Evolutionary conservation across 2,888 invertebrate genomes (phyloP).

Genomic region (Drosophila buzzatii): DNA sequence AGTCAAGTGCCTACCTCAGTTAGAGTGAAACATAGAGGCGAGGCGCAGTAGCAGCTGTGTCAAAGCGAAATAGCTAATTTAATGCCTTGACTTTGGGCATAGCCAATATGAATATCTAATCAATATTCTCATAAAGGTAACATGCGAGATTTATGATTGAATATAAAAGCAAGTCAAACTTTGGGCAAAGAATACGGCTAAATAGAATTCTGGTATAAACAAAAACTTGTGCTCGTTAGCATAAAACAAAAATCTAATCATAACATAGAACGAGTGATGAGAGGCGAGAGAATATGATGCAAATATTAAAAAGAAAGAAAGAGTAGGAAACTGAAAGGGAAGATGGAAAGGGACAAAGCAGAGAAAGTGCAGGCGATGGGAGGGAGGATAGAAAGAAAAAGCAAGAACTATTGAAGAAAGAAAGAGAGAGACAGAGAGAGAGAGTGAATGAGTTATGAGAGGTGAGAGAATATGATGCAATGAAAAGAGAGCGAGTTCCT

Average conservation of each 20-base stretch:
- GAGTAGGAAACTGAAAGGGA: neutral
- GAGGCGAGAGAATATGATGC: neutral
- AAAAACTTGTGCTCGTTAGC: neutral
- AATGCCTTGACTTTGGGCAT: neutral
- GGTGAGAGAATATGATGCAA: too few relatives aligned
- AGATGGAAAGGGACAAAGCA: neutral
- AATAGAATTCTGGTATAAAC: neutral
- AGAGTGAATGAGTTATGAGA: neutral
- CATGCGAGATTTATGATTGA: conserved; percentile 17
- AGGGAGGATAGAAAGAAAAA: too few relatives aligned
- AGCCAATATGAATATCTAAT: neutral
- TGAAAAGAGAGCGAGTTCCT: too few relatives aligned
- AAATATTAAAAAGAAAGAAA: neutral
- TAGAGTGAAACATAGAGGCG: neutral
- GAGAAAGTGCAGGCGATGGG: too few relatives aligned
- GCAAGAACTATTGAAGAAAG: too few relatives aligned
- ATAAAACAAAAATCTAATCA: conserved; percentile 1
- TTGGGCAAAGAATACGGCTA: neutral
- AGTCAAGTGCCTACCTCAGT: neutral
- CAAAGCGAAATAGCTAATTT: conserved; percentile 2
- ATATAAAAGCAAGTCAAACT: neutral
- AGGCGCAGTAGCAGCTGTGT: conserved; percentile 20
- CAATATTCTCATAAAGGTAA: neutral
- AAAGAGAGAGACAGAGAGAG: neutral
- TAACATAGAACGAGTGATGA: neutral